Evolutionary conservation across 2,888 invertebrate species (phyloP), one percentile per base, ranked within the genome.

Genomic region (Drosophila prolongata): DNA sequence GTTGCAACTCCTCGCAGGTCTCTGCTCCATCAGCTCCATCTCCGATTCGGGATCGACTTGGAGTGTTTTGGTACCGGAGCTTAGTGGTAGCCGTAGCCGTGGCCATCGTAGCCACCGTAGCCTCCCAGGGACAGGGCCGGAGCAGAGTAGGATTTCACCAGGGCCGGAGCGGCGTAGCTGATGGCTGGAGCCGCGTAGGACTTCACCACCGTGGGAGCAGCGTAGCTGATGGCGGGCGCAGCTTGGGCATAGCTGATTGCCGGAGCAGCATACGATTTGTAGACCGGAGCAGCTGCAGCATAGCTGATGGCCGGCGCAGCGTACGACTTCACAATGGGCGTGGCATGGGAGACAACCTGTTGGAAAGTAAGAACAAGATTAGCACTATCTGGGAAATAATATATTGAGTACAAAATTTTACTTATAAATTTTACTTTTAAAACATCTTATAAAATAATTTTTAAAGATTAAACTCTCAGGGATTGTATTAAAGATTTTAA

Each of bases 181-280:
- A 90, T 86, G 30, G 90, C 84, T 40, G 62, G 62, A 2, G 89
- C 81, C 10, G 80, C 89, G 56, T 80, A 78, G 46, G 77, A 70
- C 60, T 77, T 78, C 24, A 75, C 73, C 43, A 85, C 77, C 35
- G 79, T 62, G 49, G 77, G 78, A 24, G 82, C 80, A n/a, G 90
- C 87, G 56, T 90, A 89, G 49, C 79, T 84, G 3, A 90, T 75
- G 9, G 87, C 78, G 4, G 90, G 90, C 6, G 89, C 88, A 13
- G 83, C 80, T n/a, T 80, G 78, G 13, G 79, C 80, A 19, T 80
- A 77, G 38, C 69, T 69, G n/a, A 40, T 35, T 9, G 79, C 66
- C 1, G 91, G 90, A 1, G 89, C 89, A 6, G 90, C 87, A 30
- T 83, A 75, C 1, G 86, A 88, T 8, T 85, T 64, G 42, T 59